Percentiles rank a stretch among this genome's conserved stretches.
These are phyloP conservation scores for Cheirogaleus major DNA, from an alignment of 2,797 vertebrate genomes.

Conservation along the genomic window DNA sequence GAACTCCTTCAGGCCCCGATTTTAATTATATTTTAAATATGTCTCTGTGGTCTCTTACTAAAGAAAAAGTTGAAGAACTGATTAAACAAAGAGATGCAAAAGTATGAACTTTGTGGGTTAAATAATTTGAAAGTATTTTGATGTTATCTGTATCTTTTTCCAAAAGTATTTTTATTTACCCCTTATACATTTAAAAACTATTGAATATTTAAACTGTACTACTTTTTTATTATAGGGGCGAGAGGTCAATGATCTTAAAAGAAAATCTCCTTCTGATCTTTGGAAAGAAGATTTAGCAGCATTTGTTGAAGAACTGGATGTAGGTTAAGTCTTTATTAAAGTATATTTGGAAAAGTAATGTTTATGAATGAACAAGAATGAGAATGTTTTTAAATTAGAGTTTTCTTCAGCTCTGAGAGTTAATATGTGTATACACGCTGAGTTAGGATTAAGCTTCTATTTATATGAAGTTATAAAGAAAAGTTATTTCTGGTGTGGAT, in stretches of 20 bases:
- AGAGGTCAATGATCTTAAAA: slow-evolving; percentile 94
- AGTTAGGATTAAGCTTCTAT: slow-evolving; percentile 15
- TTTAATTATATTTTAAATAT: slow-evolving; percentile 99
- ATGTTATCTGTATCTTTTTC: slow-evolving; percentile 50
- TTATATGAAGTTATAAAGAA: background rate
- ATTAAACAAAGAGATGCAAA: slow-evolving; percentile 96
- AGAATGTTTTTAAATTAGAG: background rate
- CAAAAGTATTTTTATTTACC: slow-evolving; percentile 64
- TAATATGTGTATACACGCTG: background rate
- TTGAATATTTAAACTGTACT: slow-evolving; percentile 42
- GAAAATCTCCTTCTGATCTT: slow-evolving; percentile 93
- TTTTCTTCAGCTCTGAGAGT: slow-evolving; percentile 39
- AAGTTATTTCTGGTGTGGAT: slow-evolving; percentile 1
- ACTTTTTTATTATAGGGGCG: slow-evolving; percentile 87
- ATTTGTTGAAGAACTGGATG: slow-evolving; percentile 96
- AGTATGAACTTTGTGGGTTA: slow-evolving; percentile 86
- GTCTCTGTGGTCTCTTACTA: slow-evolving; percentile 97
- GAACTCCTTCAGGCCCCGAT: slow-evolving; percentile 93
- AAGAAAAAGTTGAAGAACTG: slow-evolving; percentile 98
- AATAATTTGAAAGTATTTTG: slow-evolving; percentile 67
- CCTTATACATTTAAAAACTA: slow-evolving; percentile 52
- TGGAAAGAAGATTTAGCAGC: slow-evolving; percentile 98
- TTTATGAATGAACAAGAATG: slow-evolving; percentile 29
- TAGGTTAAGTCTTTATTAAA: slow-evolving; percentile 85
- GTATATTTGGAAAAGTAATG: slow-evolving; percentile 45